These are phyloP conservation scores for Epinotia bilunana DNA, from an alignment of 2,888 invertebrate genomes.

Conservation along the genomic window DNA sequence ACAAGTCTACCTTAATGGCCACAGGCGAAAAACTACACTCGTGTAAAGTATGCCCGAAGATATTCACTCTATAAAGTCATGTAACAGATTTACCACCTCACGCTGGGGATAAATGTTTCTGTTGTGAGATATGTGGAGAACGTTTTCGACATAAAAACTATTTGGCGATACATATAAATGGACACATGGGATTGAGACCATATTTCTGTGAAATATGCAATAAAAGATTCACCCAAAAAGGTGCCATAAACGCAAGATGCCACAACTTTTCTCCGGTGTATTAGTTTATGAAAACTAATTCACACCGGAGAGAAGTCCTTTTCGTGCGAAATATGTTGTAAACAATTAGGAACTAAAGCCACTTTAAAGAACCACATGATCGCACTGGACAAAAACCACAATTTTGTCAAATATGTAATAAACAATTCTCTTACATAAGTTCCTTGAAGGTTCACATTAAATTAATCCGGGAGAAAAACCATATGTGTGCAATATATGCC, in stretches of 20 bases:
- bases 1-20: too few species aligned
- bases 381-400: conserved; percentile 14
- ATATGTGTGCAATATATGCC: conserved; percentile 10
- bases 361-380: not conserved
- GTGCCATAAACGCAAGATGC: not conserved
- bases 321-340: not conserved
- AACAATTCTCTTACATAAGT: conserved; percentile 11
- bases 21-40: too few species aligned
- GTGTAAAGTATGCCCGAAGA: too few species aligned
- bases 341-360: not conserved
- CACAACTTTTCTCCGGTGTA: too few species aligned
- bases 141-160: not conserved
- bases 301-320: not conserved
- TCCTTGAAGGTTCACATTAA: conserved; percentile 11
- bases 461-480: conserved; percentile 9
- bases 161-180: not conserved
- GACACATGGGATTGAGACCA: not conserved
- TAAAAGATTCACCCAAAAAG: not conserved
- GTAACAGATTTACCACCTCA: too few species aligned
- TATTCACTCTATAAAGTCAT: too few species aligned
- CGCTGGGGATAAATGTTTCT: not conserved
- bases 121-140: not conserved
- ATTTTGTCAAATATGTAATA: conserved; percentile 16
- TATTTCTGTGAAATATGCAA: not conserved
- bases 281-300: too few species aligned